Evolutionary conservation across 2,797 vertebrate species (phyloP), one percentile per base, ranked within the genome.

Genomic region (Cossypha caffra): DNA sequence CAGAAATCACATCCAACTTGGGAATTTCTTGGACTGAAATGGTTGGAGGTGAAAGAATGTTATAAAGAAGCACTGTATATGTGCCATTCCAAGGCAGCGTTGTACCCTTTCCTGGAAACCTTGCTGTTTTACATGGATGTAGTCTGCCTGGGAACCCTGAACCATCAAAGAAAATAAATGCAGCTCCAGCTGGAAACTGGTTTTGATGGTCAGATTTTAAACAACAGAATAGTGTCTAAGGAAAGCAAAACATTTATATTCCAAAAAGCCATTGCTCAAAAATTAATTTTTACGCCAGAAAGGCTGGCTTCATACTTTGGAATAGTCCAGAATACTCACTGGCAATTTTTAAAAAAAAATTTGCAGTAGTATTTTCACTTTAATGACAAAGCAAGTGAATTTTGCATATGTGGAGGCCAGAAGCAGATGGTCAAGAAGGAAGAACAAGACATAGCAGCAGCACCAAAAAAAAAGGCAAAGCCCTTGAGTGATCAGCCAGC

Each of bases 11-110:
- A 35, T 48, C 37, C 51, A 90, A 0, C 78, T 74, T 33, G 61
- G 67, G 43, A 85, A 80, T 61, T 79, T 52, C 61, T 82, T 87
- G 55, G 57, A 33, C 16, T 62, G 55, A 91, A 95, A 58, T 63
- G 42, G 17, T 1, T 77, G 35, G 43, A 76, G 31, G 23, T 67
- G 24, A 88, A 94, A 88, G 33, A 85, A 69, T 4, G 10, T 40
- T 87, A 73, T 7, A 87, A 91, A 77, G 76, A 84, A 76, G 40
- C 31, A 64, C 71, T 75, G 45, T 67, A 1, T 52, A 48, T 55
- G 29, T 59, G 72, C 48, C 64, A 67, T 67, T 89, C 33, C 72
- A 88, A 74, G 40, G 66, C 45, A 93, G 18, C 0, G 0, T 29
- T 38, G 16, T 80, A 51, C 4, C 21, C n/a, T 14, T 91, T 83